A percentile compares a stretch with the other conserved stretches of the same genome.
These are phyloP conservation scores for Oscheius sp. DNA, from an alignment of 2,888 invertebrate species.

Conservation along the genomic window DNA sequence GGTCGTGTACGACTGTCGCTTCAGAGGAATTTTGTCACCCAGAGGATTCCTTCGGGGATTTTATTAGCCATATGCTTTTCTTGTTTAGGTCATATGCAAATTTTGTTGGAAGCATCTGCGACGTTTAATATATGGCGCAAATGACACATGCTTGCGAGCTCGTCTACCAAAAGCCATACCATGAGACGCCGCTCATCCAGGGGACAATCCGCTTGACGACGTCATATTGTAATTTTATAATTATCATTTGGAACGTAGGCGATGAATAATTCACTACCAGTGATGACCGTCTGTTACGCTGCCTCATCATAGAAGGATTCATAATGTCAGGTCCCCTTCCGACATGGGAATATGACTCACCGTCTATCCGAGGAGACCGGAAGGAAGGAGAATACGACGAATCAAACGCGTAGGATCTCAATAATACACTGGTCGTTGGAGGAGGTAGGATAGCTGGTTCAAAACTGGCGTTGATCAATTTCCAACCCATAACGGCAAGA, in stretches of 20 bases:
- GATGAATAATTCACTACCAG: no score
- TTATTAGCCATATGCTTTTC: conserved; percentile 1
- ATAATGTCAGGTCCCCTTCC: no score
- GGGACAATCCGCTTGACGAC: no score
- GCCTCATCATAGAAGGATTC: no score
- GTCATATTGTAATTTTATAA: no score
- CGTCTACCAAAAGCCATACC: background rate
- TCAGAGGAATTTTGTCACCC: background rate
- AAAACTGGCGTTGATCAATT: conserved; percentile 18
- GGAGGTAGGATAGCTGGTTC: conserved; percentile 9
- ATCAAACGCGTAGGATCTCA: conserved; percentile 19
- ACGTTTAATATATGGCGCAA: conserved; percentile 27
- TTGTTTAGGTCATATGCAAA: conserved; percentile 27
- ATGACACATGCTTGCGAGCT: conserved; percentile 25
- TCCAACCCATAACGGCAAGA: conserved; percentile 27
- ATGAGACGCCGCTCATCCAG: background rate
- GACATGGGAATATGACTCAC: conserved; percentile 3
- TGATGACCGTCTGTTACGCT: no score
- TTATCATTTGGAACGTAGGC: no score
- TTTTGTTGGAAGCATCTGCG: conserved; percentile 30
- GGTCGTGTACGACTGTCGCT: background rate
- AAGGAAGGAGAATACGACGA: conserved; percentile 2
- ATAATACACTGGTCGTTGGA: conserved; percentile 19
- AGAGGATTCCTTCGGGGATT: background rate
- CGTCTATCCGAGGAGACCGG: background rate